Base-by-base conservation (phyloP, 30 jellyfish, hydroid and myxozoan species). In the Aurelia coerulea region DNA sequence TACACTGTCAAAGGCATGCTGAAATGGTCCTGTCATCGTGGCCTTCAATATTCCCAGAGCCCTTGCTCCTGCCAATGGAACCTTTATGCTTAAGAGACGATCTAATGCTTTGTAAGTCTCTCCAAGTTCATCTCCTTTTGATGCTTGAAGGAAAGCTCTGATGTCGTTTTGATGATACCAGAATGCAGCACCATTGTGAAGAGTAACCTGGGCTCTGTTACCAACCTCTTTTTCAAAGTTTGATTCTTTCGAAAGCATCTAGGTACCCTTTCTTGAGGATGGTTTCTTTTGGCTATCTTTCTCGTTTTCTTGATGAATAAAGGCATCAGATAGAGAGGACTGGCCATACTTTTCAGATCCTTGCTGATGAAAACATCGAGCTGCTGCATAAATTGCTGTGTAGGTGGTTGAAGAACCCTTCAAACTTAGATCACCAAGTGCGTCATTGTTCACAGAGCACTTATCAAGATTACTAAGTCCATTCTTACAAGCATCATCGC, bases 401-500 rank as follows among this genome's bases (percentile, higher is more conserved):
- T 76, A 59, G 51, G 87, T 76, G 58, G 87, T 13, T 46, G 87
- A 76, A 50, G 31, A 13, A 13, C 76, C 87, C 54, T 51, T 33
- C n/a, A 12, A 33, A 59, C 31, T 37, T 2, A 76, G 31, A 31
- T 76, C 62, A 33, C 62, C 76, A 59, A 29, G 51, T 15, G 81
- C 80, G 10, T 76, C 87, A 10, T 5, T 59, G n/a, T 50, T n/a
- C 6, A 76, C 59, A 76, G 13, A 39, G n/a, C 83, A 73, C 37
- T 41, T 73, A 81, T 76, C 87, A 76, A 76, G 64, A 53, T 76
- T 42, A 14, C 31, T 9, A 12, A 76, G 41, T 51, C 87, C 87
- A 15, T 76, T 54, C 64, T 76, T 76, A 7, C 87, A 76, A 76
- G 87, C 87, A 54, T 76, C 87, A 50, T 76, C 87, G 2, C 87